These are phyloP conservation scores for Drosophila mimica DNA, from an alignment of 2,888 invertebrate species.

Conservation along the genomic window DNA sequence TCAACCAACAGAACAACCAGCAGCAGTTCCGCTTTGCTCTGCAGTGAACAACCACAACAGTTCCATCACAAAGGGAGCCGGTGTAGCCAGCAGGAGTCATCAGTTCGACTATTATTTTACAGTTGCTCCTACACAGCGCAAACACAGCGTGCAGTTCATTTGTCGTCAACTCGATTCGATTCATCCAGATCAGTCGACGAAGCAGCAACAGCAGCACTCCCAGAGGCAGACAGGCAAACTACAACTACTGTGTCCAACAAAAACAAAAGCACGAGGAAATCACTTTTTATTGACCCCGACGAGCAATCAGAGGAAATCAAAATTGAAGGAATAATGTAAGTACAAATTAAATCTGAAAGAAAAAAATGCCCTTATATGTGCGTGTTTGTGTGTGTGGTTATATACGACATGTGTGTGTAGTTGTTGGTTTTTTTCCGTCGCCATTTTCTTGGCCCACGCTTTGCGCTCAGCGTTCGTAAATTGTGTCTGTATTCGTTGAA, in stretches of 20 bases:
- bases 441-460: conserved; percentile 72
- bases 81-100: conserved; percentile 55
- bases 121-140: conserved; percentile 42
- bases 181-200: conserved; percentile 57
- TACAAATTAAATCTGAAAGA: conserved; percentile 36
- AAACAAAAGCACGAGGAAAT: conserved; percentile 44
- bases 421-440: conserved; percentile 67
- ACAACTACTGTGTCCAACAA: conserved; percentile 43
- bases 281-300: conserved; percentile 74
- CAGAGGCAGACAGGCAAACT: conserved; percentile 59
- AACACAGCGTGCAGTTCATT: conserved; percentile 64
- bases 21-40: conserved; percentile 77
- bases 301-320: conserved; percentile 73
- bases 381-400: conserved; percentile 11
- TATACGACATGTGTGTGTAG: conserved; percentile 5
- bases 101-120: conserved; percentile 35
- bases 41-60: conserved; percentile 71
- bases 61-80: conserved; percentile 62
- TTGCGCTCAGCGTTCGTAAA: conserved; percentile 50
- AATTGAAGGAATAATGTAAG: conserved; percentile 82
- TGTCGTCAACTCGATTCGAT: conserved; percentile 54
- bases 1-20: conserved; percentile 79
- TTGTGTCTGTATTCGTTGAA: conserved; percentile 63
- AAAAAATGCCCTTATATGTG: conserved; percentile 8
- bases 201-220: conserved; percentile 43